These are phyloP conservation scores for Scaptomyza flava DNA, from an alignment of 2,888 invertebrate genomes.

Conservation along the genomic window DNA sequence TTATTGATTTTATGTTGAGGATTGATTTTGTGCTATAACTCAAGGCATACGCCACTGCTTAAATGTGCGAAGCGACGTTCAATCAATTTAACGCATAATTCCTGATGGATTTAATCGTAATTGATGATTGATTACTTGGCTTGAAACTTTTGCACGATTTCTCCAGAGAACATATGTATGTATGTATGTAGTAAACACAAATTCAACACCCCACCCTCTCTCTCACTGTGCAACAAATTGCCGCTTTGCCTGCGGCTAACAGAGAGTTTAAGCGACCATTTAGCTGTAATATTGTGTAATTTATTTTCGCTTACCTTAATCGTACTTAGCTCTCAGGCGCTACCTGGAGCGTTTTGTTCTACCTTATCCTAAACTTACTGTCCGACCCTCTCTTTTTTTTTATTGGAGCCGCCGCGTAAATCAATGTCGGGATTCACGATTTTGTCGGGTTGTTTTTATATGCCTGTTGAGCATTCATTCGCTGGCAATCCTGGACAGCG, in stretches of 20 bases:
- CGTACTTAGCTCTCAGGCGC: constrained; percentile 50
- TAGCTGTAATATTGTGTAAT: constrained; percentile 79
- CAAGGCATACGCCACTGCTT: constrained; percentile 40
- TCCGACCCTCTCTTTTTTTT: constrained; percentile 28
- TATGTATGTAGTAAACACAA: not conserved
- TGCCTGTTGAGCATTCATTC: constrained; percentile 41
- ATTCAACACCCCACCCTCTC: not conserved
- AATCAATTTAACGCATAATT: constrained; percentile 84
- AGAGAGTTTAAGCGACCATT: constrained; percentile 56
- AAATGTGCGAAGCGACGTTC: constrained; percentile 77
- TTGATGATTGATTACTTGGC: constrained; percentile 83
- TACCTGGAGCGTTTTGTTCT: constrained; percentile 34
- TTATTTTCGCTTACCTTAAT: constrained; percentile 79
- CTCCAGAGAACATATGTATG: constrained; percentile 9
- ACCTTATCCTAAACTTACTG: no score
- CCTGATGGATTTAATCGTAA: constrained; percentile 83
- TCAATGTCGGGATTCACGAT: constrained; percentile 60
- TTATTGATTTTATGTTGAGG: constrained; percentile 68
- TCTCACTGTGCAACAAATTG: constrained; percentile 30
- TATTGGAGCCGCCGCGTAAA: constrained; percentile 63
- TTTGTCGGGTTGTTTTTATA: constrained; percentile 8
- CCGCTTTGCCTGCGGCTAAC: constrained; percentile 15
- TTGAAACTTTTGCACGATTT: constrained; percentile 43
- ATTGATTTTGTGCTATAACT: constrained; percentile 77
- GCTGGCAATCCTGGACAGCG: constrained; percentile 23